These are phyloP conservation scores for Himalopsyche kuldschensis DNA, from an alignment of 2,888 invertebrate genomes.

Conservation along the genomic window DNA sequence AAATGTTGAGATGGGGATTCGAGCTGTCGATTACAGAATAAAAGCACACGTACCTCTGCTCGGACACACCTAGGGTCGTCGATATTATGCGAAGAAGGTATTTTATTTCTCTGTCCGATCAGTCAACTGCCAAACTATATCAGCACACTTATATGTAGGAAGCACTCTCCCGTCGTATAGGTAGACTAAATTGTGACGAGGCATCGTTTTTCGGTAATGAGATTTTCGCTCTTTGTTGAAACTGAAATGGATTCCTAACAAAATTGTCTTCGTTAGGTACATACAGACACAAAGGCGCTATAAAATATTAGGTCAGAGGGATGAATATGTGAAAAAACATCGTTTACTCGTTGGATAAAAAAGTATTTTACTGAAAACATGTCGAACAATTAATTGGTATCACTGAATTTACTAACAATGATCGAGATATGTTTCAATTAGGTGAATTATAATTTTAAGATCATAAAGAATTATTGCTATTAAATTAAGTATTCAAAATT, in stretches of 20 bases:
- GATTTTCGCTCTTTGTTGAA: conserved; percentile 1
- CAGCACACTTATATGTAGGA: not conserved
- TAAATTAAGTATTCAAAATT: too few relatives aligned
- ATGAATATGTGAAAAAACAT: not conserved
- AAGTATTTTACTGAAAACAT: too few relatives aligned
- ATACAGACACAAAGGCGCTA: not conserved
- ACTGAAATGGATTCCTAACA: not conserved
- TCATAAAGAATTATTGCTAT: too few relatives aligned
- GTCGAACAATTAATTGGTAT: too few relatives aligned
- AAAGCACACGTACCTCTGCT: too few relatives aligned
- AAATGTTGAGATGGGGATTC: too few relatives aligned
- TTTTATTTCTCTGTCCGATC: not conserved
- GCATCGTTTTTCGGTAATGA: not conserved
- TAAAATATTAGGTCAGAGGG: not conserved
- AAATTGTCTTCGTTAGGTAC: not conserved
- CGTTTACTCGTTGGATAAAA: too few relatives aligned
- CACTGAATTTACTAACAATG: too few relatives aligned
- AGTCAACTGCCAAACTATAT: not conserved
- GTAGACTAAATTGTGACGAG: conserved; percentile 1
- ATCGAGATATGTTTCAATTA: too few relatives aligned
- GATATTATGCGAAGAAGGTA: not conserved
- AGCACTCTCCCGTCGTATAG: not conserved
- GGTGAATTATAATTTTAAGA: too few relatives aligned
- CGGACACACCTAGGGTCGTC: too few relatives aligned
- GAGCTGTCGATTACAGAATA: too few relatives aligned